Percentiles rank a stretch among this genome's conserved stretches.
phyloP scores from a whole-genome alignment of 2,113 vertebrate genomes.

The Xyrauchen texanus region DNA sequence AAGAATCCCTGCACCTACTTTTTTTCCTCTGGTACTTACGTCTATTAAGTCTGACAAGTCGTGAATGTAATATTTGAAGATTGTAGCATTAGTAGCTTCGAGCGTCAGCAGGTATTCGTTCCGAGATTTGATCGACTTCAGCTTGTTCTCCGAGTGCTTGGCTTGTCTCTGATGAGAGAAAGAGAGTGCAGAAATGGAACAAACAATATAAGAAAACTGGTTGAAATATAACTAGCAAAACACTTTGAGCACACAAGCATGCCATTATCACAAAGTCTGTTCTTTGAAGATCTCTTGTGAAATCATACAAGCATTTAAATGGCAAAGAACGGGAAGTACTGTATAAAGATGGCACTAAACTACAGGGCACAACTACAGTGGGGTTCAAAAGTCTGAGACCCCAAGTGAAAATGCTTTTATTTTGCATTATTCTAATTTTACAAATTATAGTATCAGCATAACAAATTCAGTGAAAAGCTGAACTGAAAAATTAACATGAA shows the following conservation, averaged over 20 bases:
- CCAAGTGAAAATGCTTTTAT: too few relatives aligned
- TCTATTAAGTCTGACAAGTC: constrained; percentile 97
- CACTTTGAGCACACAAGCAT: constrained; percentile 46
- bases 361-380: not conserved
- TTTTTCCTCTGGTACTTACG: constrained; percentile 78
- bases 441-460: too few relatives aligned
- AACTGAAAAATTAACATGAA: too few relatives aligned
- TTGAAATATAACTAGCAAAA: not conserved
- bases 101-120: constrained; percentile 98
- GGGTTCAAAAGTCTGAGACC: too few relatives aligned
- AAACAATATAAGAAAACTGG: not conserved
- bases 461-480: too few relatives aligned
- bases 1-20: not conserved
- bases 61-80: constrained; percentile 99
- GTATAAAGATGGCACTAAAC: not conserved
- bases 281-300: constrained; percentile 13
- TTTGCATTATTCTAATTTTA: too few relatives aligned
- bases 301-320: constrained; percentile 40
- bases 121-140: constrained; percentile 97
- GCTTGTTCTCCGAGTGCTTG: constrained; percentile 98
- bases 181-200: not conserved
- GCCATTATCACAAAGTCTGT: constrained; percentile 45
- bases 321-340: constrained; percentile 33
- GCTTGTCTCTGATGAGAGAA: constrained; percentile 85
- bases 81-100: constrained; percentile 94